phyloP scores from a whole-genome alignment of 2,888 invertebrate genomes.

The Brachypterus glaber region DNA sequence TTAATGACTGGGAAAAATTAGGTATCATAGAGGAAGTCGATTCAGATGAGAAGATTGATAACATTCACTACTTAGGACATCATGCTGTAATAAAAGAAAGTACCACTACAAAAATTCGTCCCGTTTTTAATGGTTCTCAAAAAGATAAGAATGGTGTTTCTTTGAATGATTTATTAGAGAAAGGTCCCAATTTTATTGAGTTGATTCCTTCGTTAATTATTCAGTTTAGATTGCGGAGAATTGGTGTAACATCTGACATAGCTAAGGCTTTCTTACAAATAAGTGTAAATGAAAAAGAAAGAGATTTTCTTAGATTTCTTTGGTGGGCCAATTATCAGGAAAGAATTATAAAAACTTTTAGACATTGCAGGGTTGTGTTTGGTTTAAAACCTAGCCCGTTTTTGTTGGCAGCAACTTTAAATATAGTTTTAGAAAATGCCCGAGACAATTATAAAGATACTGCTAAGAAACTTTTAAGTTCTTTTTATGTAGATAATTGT shows the following conservation, averaged over 20 bases:
- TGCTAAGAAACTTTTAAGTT: no score
- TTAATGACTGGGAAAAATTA: slow-evolving; percentile 14
- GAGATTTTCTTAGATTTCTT: slow-evolving; percentile 22
- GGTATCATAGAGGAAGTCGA: slow-evolving; percentile 15
- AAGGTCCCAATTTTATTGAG: slow-evolving; percentile 27
- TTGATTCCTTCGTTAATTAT: slow-evolving; percentile 18
- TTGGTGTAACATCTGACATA: slow-evolving; percentile 25
- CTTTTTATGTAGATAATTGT: no score
- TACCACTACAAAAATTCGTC: slow-evolving; percentile 25
- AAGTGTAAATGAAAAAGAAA: slow-evolving; percentile 15
- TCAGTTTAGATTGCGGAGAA: slow-evolving; percentile 14
- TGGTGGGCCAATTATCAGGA: slow-evolving; percentile 12
- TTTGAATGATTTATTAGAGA: slow-evolving; percentile 27
- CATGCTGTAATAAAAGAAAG: slow-evolving; percentile 23
- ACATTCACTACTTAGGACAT: slow-evolving; percentile 20
- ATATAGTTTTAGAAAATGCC: no score
- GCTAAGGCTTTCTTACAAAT: slow-evolving; percentile 26
- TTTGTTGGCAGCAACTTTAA: slow-evolving; percentile 6
- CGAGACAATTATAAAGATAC: no score
- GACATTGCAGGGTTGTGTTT: slow-evolving; percentile 10
- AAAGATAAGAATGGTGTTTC: slow-evolving; percentile 19
- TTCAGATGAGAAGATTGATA: background rate
- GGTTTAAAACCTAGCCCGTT: slow-evolving; percentile 6
- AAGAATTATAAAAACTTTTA: slow-evolving; percentile 3
- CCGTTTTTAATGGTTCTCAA: slow-evolving; percentile 28